These are phyloP conservation scores for Ailuropoda melanoleuca DNA, from an alignment of 2,113 vertebrate species.

Conservation along the genomic window DNA sequence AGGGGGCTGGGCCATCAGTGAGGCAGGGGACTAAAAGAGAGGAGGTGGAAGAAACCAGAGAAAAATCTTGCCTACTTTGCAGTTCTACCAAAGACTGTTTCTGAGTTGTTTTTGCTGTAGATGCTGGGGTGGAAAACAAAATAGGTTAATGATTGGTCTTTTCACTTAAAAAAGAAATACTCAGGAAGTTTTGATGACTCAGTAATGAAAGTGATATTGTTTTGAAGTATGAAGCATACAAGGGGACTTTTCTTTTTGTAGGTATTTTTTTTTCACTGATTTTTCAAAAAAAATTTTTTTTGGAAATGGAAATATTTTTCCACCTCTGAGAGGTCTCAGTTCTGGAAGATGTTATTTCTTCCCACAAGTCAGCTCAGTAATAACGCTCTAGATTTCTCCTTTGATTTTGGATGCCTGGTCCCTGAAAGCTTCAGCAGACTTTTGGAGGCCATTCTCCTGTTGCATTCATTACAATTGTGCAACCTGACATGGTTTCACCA, in stretches of 20 bases:
- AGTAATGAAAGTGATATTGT: slow-evolving; percentile 31
- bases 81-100: neutral
- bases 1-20: neutral
- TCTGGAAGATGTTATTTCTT: neutral
- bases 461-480: fast-evolving
- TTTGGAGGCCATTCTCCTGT: neutral
- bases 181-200: slow-evolving; percentile 13
- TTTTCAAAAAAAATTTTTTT: neutral
- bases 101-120: neutral
- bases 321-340: neutral
- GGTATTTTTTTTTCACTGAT: neutral
- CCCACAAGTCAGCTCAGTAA: neutral
- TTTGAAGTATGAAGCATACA: neutral
- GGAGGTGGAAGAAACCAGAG: neutral
- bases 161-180: neutral
- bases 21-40: neutral
- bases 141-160: neutral
- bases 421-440: neutral
- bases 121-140: slow-evolving; percentile 4
- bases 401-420: neutral
- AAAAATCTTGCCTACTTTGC: neutral
- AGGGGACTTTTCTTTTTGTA: neutral
- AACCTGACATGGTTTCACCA: neutral
- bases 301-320: slow-evolving; percentile 13
- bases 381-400: neutral